phyloP scores from a whole-genome alignment of 1,140 invertebrate genomes.

The Oedothorax gibbosus region DNA sequence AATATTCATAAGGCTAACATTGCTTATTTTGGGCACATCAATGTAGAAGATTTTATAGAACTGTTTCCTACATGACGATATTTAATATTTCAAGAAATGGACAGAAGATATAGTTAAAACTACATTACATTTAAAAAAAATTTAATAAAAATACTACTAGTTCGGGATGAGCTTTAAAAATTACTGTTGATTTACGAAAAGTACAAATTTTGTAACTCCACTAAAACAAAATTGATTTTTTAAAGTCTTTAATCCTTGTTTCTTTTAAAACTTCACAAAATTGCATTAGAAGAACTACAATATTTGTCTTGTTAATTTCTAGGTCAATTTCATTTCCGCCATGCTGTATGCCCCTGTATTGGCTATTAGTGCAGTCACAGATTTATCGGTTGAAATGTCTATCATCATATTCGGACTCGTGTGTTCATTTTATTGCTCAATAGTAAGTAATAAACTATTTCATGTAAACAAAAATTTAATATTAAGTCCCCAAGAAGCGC shows the following conservation, averaged over 20 bases:
- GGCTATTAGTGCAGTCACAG: conserved; percentile 89
- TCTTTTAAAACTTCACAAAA: not conserved
- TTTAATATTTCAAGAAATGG: too few species aligned
- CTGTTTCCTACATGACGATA: too few species aligned
- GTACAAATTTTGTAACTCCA: not conserved
- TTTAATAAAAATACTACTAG: not conserved
- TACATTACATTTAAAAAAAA: too few species aligned
- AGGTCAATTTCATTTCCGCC: conserved; percentile 88
- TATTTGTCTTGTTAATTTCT: not conserved
- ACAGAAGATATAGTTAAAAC: not conserved
- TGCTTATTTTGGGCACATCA: too few species aligned
- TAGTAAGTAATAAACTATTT: conserved; percentile 69
- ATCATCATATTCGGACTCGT: conserved; percentile 84
- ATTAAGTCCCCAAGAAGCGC: not conserved
- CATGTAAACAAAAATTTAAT: not conserved
- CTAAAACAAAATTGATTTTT: not conserved
- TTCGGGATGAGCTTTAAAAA: not conserved
- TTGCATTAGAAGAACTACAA: not conserved
- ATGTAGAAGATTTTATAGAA: too few species aligned
- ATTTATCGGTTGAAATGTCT: conserved; percentile 77
- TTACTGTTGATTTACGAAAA: not conserved
- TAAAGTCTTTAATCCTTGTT: not conserved
- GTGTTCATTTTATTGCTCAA: conserved; percentile 80
- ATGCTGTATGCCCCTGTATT: conserved; percentile 92
- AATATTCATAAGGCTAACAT: too few species aligned